A percentile compares a stretch with the other conserved stretches of the same genome.
Conservation (phyloP, 1,140 invertebrate species). For the Drosophila trapezifrons region DNA sequence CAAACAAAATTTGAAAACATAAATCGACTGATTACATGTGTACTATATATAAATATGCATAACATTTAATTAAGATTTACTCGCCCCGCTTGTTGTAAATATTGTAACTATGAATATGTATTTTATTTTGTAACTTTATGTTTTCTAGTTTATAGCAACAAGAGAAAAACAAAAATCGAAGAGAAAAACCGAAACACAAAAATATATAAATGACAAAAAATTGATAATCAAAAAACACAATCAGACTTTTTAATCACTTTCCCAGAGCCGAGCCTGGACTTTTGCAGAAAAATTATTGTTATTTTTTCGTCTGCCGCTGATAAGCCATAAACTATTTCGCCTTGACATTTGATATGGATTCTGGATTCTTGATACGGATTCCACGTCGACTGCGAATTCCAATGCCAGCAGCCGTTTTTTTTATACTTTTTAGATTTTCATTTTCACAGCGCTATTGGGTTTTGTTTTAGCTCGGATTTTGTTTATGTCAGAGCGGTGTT, state of each 20-base stretch:
- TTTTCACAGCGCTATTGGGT: constrained; percentile 29
- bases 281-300: constrained; percentile 5
- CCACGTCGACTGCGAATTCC: constrained; percentile 33
- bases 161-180: constrained; percentile 30
- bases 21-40: constrained; percentile 79
- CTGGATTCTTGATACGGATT: constrained; percentile 27
- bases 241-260: constrained; percentile 32
- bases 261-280: background rate
- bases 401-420: constrained; percentile 27
- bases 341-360: constrained; percentile 70
- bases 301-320: constrained; percentile 59
- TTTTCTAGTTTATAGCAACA: constrained; percentile 75
- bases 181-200: constrained; percentile 53
- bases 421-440: background rate
- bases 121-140: constrained; percentile 70
- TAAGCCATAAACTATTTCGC: constrained; percentile 69
- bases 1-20: constrained; percentile 49
- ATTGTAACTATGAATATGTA: constrained; percentile 57
- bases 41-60: constrained; percentile 68
- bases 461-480: constrained; percentile 32
- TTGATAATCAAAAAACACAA: constrained; percentile 61
- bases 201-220: constrained; percentile 67
- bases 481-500: constrained; percentile 56
- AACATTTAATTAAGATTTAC: constrained; percentile 56
- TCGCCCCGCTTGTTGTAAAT: constrained; percentile 66